A percentile compares a stretch with the other conserved stretches of the same genome.
Evolutionary conservation across 2,113 vertebrate species (phyloP).

Genomic region (Dasypus novemcinctus): DNA sequence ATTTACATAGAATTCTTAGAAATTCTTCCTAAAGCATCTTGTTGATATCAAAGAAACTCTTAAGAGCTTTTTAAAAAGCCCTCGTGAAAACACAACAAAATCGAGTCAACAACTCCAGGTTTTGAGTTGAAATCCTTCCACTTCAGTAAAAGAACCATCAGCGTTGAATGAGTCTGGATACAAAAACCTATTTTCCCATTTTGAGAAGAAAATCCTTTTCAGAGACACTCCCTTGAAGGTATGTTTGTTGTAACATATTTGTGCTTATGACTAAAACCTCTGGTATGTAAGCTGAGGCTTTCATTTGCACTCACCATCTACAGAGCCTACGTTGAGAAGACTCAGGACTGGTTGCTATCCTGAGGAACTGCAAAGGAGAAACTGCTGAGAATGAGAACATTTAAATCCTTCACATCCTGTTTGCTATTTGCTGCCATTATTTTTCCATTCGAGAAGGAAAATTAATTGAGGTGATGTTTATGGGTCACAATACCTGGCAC

Average conservation of each 20-base stretch:
- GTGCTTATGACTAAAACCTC: slow-evolving; percentile 14
- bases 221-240: slow-evolving; percentile 5
- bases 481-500: neutral
- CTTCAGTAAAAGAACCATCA: slow-evolving; percentile 44
- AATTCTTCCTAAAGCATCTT: neutral
- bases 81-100: slow-evolving; percentile 27
- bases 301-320: neutral
- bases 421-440: neutral
- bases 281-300: neutral
- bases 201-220: slow-evolving; percentile 36
- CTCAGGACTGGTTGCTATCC: neutral
- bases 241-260: slow-evolving; percentile 34
- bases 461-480: neutral
- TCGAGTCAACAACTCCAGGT: neutral
- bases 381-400: neutral
- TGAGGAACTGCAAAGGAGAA: neutral
- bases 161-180: slow-evolving; percentile 31
- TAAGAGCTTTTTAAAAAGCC: slow-evolving; percentile 1
- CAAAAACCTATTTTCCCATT: slow-evolving; percentile 43
- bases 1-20: slow-evolving; percentile 34
- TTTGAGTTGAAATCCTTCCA: slow-evolving; percentile 48
- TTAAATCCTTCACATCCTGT: neutral
- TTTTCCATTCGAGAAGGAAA: neutral
- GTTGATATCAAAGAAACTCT: slow-evolving; percentile 31
- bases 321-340: neutral